Percentiles rank a stretch among this genome's conserved stretches.
These are phyloP conservation scores for Scomberomorus guttatus DNA, from an alignment of 2,797 vertebrate species.

Conservation along the genomic window DNA sequence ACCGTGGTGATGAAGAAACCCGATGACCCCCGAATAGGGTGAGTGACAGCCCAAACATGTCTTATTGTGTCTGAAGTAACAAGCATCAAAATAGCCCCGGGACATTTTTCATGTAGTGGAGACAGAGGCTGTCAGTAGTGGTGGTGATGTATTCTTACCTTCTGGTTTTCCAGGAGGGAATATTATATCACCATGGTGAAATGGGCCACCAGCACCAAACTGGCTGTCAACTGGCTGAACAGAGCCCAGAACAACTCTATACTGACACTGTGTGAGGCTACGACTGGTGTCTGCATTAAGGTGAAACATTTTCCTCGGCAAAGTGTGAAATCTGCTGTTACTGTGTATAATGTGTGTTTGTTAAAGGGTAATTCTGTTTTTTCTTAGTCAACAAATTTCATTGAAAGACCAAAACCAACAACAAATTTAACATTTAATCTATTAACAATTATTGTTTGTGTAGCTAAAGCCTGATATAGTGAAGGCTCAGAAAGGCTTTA, in stretches of 20 bases:
- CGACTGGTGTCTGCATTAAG: constrained; percentile 97
- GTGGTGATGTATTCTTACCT: constrained; percentile 23
- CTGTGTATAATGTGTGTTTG: not conserved
- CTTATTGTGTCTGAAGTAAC: constrained; percentile 7
- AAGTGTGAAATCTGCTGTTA: constrained; percentile 21
- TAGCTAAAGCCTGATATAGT: too few species aligned
- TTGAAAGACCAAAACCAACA: too few species aligned
- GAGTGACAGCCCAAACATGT: constrained; percentile 51
- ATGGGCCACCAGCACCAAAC: constrained; percentile 98
- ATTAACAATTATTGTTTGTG: too few species aligned
- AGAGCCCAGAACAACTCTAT: constrained; percentile 97
- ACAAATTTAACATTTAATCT: too few species aligned
- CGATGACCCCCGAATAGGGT: constrained; percentile 96
- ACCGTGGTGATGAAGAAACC: constrained; percentile 95
- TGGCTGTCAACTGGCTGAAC: constrained; percentile 98
- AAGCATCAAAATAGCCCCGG: constrained; percentile 3
- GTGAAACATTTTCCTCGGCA: constrained; percentile 73
- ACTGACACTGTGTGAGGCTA: constrained; percentile 95
- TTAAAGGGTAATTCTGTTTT: not conserved
- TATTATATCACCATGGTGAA: constrained; percentile 98
- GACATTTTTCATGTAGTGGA: not conserved
- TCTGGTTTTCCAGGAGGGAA: constrained; percentile 85
- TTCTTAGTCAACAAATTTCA: not conserved
- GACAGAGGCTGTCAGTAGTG: not conserved
- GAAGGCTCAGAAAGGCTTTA: not conserved